A percentile compares a stretch with the other conserved stretches of the same genome.
These are phyloP conservation scores for Oreocharis arfaki DNA, from an alignment of 2,113 vertebrate species.

Conservation along the genomic window DNA sequence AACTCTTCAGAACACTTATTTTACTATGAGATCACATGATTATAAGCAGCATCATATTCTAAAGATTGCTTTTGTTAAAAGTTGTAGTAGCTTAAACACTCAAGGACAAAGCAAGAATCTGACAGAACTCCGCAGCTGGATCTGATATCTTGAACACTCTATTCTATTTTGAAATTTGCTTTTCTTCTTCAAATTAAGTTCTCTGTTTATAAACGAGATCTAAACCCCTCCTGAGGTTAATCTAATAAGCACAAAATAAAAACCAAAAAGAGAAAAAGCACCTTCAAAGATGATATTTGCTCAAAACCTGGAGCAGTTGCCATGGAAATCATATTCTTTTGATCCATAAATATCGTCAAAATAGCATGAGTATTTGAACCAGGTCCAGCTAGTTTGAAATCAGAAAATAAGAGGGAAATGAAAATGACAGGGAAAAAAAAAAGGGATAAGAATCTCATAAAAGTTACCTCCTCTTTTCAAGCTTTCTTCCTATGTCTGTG, in stretches of 20 bases:
- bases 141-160: neutral
- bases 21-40: neutral
- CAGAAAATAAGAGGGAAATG: constrained; percentile 14
- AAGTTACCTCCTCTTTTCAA: neutral
- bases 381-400: constrained; percentile 12
- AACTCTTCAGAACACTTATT: neutral
- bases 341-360: constrained; percentile 53
- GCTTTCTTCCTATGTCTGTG: neutral
- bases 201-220: constrained; percentile 60
- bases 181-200: constrained; percentile 61
- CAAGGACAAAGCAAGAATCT: neutral
- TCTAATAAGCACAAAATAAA: constrained; percentile 60
- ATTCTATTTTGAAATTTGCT: constrained; percentile 45
- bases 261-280: constrained; percentile 8
- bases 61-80: neutral
- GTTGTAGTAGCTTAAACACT: neutral
- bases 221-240: constrained; percentile 51
- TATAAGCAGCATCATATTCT: neutral
- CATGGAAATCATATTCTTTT: constrained; percentile 68
- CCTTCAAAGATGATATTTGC: constrained; percentile 66
- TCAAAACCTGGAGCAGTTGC: constrained; percentile 58
- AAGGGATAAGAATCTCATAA: neutral
- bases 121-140: neutral
- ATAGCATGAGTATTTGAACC: constrained; percentile 52
- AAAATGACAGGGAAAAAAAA: neutral